Conservation (phyloP, 1,140 invertebrate species). For the Dinothrombium tinctorium region DNA sequence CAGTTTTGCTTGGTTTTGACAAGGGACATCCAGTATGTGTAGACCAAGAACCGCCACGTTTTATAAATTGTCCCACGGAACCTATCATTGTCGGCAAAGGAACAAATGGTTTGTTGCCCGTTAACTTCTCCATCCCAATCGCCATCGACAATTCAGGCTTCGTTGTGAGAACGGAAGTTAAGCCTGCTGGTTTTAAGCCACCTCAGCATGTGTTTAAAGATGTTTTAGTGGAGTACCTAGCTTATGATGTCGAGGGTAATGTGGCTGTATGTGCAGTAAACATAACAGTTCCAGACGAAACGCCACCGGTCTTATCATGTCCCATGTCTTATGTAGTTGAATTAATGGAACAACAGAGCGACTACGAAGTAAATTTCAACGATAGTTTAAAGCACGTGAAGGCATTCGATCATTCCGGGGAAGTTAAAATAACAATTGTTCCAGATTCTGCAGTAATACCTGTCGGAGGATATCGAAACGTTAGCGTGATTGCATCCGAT, state of each 20-base stretch:
- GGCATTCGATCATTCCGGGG: conserved; percentile 63
- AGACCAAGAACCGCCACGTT: conserved; percentile 84
- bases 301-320: conserved; percentile 72
- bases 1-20: conserved; percentile 68
- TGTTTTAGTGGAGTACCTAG: conserved; percentile 76
- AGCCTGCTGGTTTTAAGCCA: conserved; percentile 66
- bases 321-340: conserved; percentile 88
- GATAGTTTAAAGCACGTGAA: conserved; percentile 62
- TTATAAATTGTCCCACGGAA: conserved; percentile 49
- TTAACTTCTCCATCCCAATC: conserved; percentile 73
- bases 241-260: conserved; percentile 88
- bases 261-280: conserved; percentile 89
- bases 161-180: conserved; percentile 69
- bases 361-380: conserved; percentile 74
- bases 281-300: conserved; percentile 78
- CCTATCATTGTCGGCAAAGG: conserved; percentile 70
- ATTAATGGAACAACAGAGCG: conserved; percentile 63
- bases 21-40: conserved; percentile 69
- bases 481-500: conserved; percentile 70
- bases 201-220: conserved; percentile 70
- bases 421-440: conserved; percentile 44
- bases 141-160: conserved; percentile 82
- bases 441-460: conserved; percentile 64
- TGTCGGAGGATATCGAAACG: conserved; percentile 76
- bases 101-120: conserved; percentile 53